Percentiles rank a stretch among this genome's conserved stretches.
Evolutionary conservation across 2,888 invertebrate species (phyloP).

Genomic region (Caenorhabditis sinica): DNA sequence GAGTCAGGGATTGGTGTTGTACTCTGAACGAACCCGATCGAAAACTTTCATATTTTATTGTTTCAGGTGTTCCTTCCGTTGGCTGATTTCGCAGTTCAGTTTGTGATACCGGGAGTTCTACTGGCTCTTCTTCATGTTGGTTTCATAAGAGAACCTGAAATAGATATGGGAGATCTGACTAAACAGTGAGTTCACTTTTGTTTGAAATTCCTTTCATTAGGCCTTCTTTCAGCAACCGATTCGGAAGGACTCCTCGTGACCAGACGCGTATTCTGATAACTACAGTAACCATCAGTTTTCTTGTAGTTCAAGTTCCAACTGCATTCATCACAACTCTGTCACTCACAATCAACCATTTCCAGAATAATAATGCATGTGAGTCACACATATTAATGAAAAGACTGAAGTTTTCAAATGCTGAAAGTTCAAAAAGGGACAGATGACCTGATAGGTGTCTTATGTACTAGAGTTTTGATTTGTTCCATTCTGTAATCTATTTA

Average conservation of each 20-base stretch:
- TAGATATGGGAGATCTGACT: conserved; percentile 80
- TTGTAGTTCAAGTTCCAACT: conserved; percentile 82
- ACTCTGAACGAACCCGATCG: conserved; percentile 35
- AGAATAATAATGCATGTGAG: conserved; percentile 80
- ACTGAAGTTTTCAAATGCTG: no score
- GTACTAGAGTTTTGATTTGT: no score
- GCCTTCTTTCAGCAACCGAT: conserved; percentile 79
- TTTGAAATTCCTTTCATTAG: not conserved
- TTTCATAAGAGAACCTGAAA: conserved; percentile 82
- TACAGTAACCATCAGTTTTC: conserved; percentile 82
- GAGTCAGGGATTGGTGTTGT: conserved; percentile 49
- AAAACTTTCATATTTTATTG: not conserved
- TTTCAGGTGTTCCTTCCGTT: conserved; percentile 80
- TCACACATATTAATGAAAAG: conserved; percentile 10
- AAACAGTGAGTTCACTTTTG: conserved; percentile 74
- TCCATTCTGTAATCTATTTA: no score
- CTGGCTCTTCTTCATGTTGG: conserved; percentile 81
- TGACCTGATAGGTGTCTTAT: no score
- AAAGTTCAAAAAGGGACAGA: not conserved
- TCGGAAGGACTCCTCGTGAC: conserved; percentile 82
- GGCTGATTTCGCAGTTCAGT: conserved; percentile 82
- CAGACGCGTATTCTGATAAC: conserved; percentile 82
- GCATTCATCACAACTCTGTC: conserved; percentile 82
- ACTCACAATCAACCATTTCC: conserved; percentile 82
- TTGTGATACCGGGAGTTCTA: conserved; percentile 81